Conservation (phyloP, 2,888 invertebrate genomes). For the Ariolimax columbianus region DNA sequence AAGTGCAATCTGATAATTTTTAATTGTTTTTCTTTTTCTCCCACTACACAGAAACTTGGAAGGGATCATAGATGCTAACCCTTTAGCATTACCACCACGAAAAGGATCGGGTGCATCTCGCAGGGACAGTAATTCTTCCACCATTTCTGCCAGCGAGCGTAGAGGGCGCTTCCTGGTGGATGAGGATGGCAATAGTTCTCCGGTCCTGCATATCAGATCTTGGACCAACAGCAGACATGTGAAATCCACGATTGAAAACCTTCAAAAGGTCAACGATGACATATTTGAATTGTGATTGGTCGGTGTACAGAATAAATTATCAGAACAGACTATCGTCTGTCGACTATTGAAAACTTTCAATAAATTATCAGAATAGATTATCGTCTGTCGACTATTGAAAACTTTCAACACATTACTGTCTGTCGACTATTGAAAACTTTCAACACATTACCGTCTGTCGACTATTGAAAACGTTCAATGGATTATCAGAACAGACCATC, state of each 20-base stretch:
- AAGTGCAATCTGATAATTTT: not conserved
- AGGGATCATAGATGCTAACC: constrained; percentile 48
- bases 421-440: too few relatives aligned
- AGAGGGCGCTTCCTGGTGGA: constrained; percentile 23
- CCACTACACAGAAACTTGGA: constrained; percentile 31
- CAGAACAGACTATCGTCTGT: too few relatives aligned
- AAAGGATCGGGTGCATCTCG: constrained; percentile 44
- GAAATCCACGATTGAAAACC: constrained; percentile 59
- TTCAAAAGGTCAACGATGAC: constrained; percentile 64
- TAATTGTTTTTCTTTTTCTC: not conserved
- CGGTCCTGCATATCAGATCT: constrained; percentile 68
- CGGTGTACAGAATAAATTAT: not conserved
- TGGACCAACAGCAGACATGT: constrained; percentile 61
- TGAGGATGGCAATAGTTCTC: constrained; percentile 57
- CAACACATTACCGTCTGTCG: too few relatives aligned
- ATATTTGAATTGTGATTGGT: constrained; percentile 64
- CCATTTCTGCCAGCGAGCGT: constrained; percentile 13
- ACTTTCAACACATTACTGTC: too few relatives aligned
- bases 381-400: too few relatives aligned
- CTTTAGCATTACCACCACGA: constrained; percentile 51
- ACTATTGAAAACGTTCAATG: too few relatives aligned
- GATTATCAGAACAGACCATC: too few relatives aligned
- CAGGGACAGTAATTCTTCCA: constrained; percentile 41
- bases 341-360: too few relatives aligned
- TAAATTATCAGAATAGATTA: too few relatives aligned